Percentiles rank a stretch among this genome's conserved stretches.
Conservation (phyloP, 2,888 invertebrate species). For the Cosmia pyralina region DNA sequence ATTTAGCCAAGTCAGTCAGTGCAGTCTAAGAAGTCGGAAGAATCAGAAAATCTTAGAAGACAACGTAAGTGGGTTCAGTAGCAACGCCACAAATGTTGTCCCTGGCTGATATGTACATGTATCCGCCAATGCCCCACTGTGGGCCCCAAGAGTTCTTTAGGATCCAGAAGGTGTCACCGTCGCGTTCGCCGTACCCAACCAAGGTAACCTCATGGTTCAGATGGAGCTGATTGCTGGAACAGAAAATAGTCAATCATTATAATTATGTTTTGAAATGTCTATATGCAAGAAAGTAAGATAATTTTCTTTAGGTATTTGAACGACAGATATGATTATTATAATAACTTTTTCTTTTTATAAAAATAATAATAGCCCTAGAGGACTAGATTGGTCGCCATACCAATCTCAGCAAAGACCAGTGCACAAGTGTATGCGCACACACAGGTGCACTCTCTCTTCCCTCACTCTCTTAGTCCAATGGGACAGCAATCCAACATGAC, state of each 20-base stretch:
- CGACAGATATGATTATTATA: too few species aligned
- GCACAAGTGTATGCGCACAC: too few species aligned
- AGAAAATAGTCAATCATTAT: conserved; percentile 33
- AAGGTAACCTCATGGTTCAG: conserved; percentile 97
- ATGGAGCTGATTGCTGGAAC: conserved; percentile 90
- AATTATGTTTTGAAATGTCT: too few species aligned
- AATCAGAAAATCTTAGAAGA: conserved; percentile 82
- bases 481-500: neutral
- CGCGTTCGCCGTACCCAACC: conserved; percentile 96
- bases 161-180: conserved; percentile 97
- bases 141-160: conserved; percentile 98
- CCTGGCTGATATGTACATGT: conserved; percentile 95
- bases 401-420: too few species aligned
- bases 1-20: neutral
- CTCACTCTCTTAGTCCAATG: too few species aligned
- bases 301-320: neutral
- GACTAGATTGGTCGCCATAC: too few species aligned
- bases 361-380: too few species aligned
- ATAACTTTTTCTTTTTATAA: too few species aligned
- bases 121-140: conserved; percentile 98
- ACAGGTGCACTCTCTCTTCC: too few species aligned
- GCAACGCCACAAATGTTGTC: conserved; percentile 97
- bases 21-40: neutral
- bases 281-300: too few species aligned
- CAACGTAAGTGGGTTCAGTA: conserved; percentile 95